Evolutionary conservation across 2,888 invertebrate species (phyloP), one percentile per base, ranked within the genome.

Genomic region (Apodemia zela): DNA sequence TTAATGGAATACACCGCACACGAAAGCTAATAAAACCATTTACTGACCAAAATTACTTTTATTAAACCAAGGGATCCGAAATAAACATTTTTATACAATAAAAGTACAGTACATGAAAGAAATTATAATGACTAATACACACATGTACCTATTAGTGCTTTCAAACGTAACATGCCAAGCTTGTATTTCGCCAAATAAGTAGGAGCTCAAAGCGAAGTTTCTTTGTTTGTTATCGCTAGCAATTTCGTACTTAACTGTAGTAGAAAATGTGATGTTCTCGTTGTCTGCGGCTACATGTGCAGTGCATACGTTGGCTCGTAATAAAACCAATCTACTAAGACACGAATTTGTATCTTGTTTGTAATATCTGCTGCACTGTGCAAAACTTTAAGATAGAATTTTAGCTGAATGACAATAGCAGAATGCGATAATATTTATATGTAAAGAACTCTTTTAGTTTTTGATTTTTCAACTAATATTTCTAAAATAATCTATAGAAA

Each of bases 201-300:
- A 21, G 54, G 21, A 54, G 51, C 21, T 29, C 54, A 54, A 54
- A 54, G 54, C 25, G 54, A 25, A 54, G 21, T 54, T 54, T 54
- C 54, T 54, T 54, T 54, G 54, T 54, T 54, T 54, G 54, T 54
- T 54, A 54, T 54, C 29, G 54, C 29, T 54, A 25, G 54, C 54
- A 57, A 57, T 57, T 57, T 57, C 29, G 54, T 57, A 15, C 54
- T 57, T 57, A 57, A 57, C 54, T 57, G 54, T 57, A 57, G 25
- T 57, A 57, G 54, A 57, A 57, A 57, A 57, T 57, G 54, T 57
- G 54, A 57, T 57, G 54, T 15, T 21, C 54, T 57, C 54, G 54
- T 57, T 25, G 54, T 57, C 54, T 57, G 54, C 25, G 54, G 54
- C 54, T 29, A 15, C 54, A 25, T 25, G 25, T 57, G 15, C 25